Base-by-base conservation (phyloP, 1,140 invertebrate genomes). In the Anastatus disparis region DNA sequence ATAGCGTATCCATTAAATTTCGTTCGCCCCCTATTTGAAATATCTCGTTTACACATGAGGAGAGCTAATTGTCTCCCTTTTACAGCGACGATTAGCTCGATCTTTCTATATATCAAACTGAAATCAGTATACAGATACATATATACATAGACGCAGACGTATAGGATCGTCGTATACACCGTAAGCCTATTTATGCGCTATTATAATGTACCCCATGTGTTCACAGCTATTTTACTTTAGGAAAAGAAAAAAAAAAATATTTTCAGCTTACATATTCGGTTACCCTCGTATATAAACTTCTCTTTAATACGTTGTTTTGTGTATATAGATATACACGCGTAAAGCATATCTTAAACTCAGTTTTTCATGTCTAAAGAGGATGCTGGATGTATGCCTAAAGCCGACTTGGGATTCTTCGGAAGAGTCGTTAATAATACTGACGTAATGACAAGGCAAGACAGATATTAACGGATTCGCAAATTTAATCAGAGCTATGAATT, bases 381-480 rank as follows among this genome's bases (percentile, higher is more conserved):
- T n/a, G n/a, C n/a, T n/a, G n/a, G n/a, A n/a, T n/a, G n/a, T n/a
- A n/a, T n/a, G n/a, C n/a, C n/a, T n/a, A n/a, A n/a, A n/a, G n/a
- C n/a, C n/a, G n/a, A n/a, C n/a, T n/a, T n/a, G n/a, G n/a, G n/a
- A n/a, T n/a, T n/a, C n/a, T n/a, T n/a, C n/a, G n/a, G n/a, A n/a
- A n/a, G 22, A 6, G n/a, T 65, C 50, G 24, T 55, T 65, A 55
- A 65, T 65, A 65, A 55, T 29, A 27, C 63, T 65, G 63, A 53
- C 63, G 31, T 3, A n/a, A n/a, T n/a, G n/a, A 1, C 58, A 17
- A 42, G n/a, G 26, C 56, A 1, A 26, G 58, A 46, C 58, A 29
- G 48, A 53, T 65, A 65, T 65, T 42, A 55, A 65, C 50, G 63
- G 35, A 65, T 13, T 53, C 38, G 63, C 50, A 65, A 65, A 55